Conservation (phyloP, 2,113 vertebrate genomes). For the Prinia subflava region DNA sequence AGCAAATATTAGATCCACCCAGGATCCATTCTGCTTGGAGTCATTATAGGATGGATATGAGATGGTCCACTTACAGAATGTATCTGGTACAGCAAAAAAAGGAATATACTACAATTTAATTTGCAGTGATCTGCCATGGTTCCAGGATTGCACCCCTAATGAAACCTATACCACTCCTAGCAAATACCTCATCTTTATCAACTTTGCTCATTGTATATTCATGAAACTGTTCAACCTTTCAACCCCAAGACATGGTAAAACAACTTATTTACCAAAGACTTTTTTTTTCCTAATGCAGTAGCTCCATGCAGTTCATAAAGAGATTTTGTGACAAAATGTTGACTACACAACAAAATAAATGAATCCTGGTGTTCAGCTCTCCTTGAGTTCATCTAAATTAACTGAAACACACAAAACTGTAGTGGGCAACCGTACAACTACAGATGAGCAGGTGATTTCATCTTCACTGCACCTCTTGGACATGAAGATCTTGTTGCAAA, state of each 20-base stretch:
- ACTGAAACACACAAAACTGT: neutral
- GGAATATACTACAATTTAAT: neutral
- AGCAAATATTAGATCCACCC: neutral
- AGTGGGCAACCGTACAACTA: neutral
- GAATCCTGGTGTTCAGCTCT: neutral
- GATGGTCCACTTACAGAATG: neutral
- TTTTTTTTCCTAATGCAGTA: neutral
- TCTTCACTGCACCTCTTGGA: neutral
- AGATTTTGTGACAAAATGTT: neutral
- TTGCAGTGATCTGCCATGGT: neutral
- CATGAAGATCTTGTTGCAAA: neutral
- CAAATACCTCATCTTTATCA: neutral
- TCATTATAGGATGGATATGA: neutral
- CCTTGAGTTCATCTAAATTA: neutral
- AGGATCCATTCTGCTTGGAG: neutral
- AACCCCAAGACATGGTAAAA: neutral
- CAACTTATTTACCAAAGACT: neutral
- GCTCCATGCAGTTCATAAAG: neutral
- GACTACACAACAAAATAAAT: neutral
- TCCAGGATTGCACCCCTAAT: neutral
- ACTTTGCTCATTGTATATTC: neutral
- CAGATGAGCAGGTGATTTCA: neutral
- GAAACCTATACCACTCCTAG: neutral
- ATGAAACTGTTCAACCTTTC: neutral
- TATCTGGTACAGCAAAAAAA: neutral